phyloP scores from a whole-genome alignment of 2,113 vertebrate species.

The Arvicanthis niloticus region DNA sequence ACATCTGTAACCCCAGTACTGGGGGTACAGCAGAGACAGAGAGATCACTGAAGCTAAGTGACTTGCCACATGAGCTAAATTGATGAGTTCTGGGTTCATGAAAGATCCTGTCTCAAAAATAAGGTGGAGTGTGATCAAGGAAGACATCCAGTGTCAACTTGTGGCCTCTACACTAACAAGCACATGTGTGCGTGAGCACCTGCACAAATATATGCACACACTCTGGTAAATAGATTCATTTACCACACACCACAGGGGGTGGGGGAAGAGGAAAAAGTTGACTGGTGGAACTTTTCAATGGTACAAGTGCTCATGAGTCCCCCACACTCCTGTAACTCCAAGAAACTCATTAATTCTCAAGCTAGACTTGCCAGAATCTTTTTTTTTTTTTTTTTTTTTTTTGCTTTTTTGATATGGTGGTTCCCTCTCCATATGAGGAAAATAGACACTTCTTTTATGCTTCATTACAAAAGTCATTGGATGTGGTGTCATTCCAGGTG shows the following conservation, averaged over 20 bases:
- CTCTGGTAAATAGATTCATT: too few species aligned
- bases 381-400: background rate
- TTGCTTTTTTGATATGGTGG: too few species aligned
- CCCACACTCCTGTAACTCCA: background rate
- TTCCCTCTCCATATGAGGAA: background rate
- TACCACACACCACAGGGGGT: background rate
- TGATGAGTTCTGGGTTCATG: background rate
- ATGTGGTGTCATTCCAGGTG: background rate
- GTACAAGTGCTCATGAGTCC: background rate
- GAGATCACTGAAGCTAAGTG: background rate
- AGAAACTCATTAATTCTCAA: background rate
- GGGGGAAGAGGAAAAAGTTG: background rate
- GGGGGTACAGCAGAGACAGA: background rate
- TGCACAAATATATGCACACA: background rate
- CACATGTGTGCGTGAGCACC: background rate
- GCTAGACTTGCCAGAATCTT: background rate
- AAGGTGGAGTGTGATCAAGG: background rate
- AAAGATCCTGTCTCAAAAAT: background rate
- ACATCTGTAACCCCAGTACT: background rate
- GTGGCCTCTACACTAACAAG: background rate
- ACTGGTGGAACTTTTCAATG: background rate
- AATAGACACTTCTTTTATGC: background rate
- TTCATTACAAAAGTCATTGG: background rate
- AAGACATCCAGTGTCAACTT: background rate
- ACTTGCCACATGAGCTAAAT: background rate